Base-by-base conservation (phyloP, 35 echinoderm and acorn worm species). In the Heliocidaris tuberculata region DNA sequence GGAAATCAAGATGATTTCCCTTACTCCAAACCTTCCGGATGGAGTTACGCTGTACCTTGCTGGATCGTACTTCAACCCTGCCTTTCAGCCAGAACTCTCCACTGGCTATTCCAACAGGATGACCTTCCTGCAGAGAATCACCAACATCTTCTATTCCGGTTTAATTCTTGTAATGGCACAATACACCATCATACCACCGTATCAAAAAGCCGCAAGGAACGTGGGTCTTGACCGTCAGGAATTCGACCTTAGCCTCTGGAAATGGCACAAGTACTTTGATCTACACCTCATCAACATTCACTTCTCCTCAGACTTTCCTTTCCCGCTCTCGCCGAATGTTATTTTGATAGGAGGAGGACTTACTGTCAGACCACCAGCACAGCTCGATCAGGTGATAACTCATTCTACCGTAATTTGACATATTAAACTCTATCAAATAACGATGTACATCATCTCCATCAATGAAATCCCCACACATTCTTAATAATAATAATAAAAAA, bases 121-220 rank as follows among this genome's bases (percentile, higher is more conserved):
- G 87, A 89, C 31, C 47, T 89, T 89, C 87, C 24, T 48, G 87
- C 87, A 89, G 47, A 89, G 87, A n/a, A 60, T 97, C 21, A 56
- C 47, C 16, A 97, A 97, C 90, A n/a, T 59, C 47, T 89, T 89
- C 32, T 48, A n/a, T 27, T 16, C 15, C 87, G 31, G 87, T 89
- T 32, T 47, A 30, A 42, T 32, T 4, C 10, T 47, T 13, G 10
- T 47, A 24, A 9, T 89, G 7, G 9, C 19, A 47, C 2, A 27
- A 11, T 15, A 89, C 31, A 48, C 32, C 12, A 3, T 27, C 13
- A 89, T 48, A 89, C 87, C 87, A 48, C 87, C 87, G 87, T 89
- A 89, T 48, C 17, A 17, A 47, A 32, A 89, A 89, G 47, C 32
- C 15, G 87, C 31, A 89, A 89, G 87, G 47, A 89, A 89, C 31